These are phyloP conservation scores for Periparus ater DNA, from an alignment of 2,797 vertebrate species.

Conservation along the genomic window DNA sequence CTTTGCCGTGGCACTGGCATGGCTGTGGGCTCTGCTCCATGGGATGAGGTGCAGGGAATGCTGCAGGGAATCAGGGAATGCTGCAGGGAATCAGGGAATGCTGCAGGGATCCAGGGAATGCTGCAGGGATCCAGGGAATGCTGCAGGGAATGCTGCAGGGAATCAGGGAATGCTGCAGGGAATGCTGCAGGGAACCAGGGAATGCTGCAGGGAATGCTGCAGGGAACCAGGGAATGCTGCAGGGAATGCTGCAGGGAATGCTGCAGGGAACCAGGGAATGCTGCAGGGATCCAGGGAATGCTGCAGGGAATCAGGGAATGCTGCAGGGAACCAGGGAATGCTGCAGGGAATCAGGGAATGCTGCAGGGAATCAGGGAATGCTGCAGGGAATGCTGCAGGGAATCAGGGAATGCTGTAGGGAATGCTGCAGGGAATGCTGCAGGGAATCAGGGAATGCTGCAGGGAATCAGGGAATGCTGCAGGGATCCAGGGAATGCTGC, in stretches of 20 bases:
- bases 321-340: too few species aligned
- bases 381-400: neutral
- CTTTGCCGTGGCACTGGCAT: neutral
- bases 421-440: neutral
- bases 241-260: too few species aligned
- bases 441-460: neutral
- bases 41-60: fast-evolving
- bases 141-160: too few species aligned
- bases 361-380: neutral
- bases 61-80: neutral
- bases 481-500: too few species aligned
- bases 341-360: neutral
- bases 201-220: fast-evolving
- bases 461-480: too few species aligned
- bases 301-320: too few species aligned
- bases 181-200: neutral
- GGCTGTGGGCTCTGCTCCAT: neutral
- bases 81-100: neutral
- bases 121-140: too few species aligned
- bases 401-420: too few species aligned
- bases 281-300: neutral
- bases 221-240: neutral
- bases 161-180: neutral
- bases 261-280: neutral
- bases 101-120: too few species aligned